These are phyloP conservation scores for Pseudococcus longispinus DNA, from an alignment of 2,888 invertebrate species.

Conservation along the genomic window DNA sequence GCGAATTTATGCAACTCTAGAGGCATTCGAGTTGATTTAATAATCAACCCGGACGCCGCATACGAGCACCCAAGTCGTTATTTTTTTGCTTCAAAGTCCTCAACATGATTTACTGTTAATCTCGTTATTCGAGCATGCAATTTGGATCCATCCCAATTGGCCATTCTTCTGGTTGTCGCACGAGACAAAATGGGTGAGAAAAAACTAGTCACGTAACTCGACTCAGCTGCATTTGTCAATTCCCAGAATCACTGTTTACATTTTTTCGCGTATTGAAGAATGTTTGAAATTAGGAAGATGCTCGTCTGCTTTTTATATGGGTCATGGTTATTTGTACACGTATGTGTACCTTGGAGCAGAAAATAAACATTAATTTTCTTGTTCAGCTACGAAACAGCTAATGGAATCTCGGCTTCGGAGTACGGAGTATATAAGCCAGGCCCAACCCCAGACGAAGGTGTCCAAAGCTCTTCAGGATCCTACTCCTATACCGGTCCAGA, in stretches of 20 bases:
- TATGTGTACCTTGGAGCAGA: not conserved
- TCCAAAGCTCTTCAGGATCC: conserved; percentile 62
- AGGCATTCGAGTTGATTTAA: not conserved
- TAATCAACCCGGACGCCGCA: not conserved
- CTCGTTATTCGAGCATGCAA: too few species aligned
- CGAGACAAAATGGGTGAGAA: not conserved
- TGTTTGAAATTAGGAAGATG: conserved; percentile 26
- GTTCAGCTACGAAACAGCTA: conserved; percentile 75
- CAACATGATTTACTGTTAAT: too few species aligned
- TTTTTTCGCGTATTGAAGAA: not conserved
- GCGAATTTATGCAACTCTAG: not conserved
- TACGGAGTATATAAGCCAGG: conserved; percentile 74
- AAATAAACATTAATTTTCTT: conserved; percentile 28
- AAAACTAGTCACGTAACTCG: conserved; percentile 32
- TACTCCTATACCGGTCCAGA: conserved; percentile 77
- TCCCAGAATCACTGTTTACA: not conserved
- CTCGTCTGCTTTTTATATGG: not conserved
- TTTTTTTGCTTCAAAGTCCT: too few species aligned
- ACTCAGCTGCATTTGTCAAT: not conserved
- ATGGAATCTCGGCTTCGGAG: conserved; percentile 76
- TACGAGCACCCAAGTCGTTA: not conserved
- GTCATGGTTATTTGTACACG: not conserved
- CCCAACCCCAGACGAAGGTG: conserved; percentile 60
- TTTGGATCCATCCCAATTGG: not conserved
- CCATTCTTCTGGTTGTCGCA: not conserved